Base-by-base conservation (phyloP, 2,797 vertebrate genomes). In the Catostomus latipinnis region DNA sequence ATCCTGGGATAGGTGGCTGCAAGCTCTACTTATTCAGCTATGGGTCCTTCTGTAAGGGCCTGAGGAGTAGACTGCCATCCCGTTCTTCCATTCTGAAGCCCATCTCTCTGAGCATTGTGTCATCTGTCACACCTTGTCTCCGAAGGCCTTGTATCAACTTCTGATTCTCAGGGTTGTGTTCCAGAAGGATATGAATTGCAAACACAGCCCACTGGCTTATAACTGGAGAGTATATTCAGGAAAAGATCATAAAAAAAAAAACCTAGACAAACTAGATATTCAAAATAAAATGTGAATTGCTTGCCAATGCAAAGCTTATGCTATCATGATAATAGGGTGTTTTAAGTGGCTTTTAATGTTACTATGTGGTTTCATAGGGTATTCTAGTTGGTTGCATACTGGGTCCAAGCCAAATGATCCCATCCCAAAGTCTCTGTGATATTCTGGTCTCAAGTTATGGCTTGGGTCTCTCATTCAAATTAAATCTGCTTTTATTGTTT, bases 171-270 rank as follows among this genome's bases (percentile, higher is more conserved):
- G 34, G 57, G 46, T 98, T 97, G 78, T 93, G 90, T 6, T 99
- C 95, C 0, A 98, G 93, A 0, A 99, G 92, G 85, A 96, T 98
- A 67, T 95, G 93, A 87, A 98, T 91, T 8, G 98, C 87, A 0
- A 96, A 98, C 56, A 99, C 91, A 8, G 95, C 95, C 98, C 98
- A 99, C 87, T 99, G 98, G 88, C 91, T 97, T 88, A 98, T 93
- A 85, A 99, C 98, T 99, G 89, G 13, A 43, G 48, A 13, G 1
- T 8, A 0, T 3, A 89, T 96, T 90, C 96, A 97, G 95, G 95
- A 93, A 1, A 81, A 69, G 4, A 34, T 60, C 76, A 9, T 0
- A 50, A 58, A 74, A 22, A 3, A 65, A 52, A 1, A 45, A 56
- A 34, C 2, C 34, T 34, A 34, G 34, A 34, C 34, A n/a, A 62